phyloP scores from a whole-genome alignment of 2,888 invertebrate species.

The Scaptomyza tumidula region DNA sequence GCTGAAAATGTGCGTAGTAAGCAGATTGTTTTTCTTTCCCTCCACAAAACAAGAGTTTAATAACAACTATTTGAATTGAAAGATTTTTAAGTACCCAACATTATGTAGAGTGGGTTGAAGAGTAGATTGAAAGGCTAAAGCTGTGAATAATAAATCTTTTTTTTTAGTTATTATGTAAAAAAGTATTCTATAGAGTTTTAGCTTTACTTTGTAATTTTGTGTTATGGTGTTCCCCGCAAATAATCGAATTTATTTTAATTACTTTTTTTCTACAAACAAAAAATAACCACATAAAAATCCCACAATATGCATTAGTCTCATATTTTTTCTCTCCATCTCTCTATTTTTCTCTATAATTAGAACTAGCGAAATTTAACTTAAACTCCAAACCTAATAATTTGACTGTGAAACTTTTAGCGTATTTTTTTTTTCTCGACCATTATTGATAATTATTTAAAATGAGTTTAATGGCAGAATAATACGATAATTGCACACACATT shows the following conservation, averaged over 20 bases:
- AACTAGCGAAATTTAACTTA: conserved; percentile 9
- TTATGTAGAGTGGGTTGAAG: neutral
- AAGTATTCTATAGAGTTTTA: too few relatives aligned
- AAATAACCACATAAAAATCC: neutral
- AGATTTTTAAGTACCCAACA: conserved; percentile 6
- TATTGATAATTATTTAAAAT: conserved; percentile 50
- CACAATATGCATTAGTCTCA: conserved; percentile 2
- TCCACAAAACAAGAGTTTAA: conserved; percentile 19
- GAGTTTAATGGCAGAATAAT: conserved; percentile 50
- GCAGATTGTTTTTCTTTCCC: conserved; percentile 18
- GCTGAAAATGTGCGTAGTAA: conserved; percentile 41
- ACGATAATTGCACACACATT: conserved; percentile 56
- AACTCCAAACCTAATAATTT: neutral
- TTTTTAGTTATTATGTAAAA: too few relatives aligned
- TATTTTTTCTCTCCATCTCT: neutral
- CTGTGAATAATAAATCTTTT: too few relatives aligned
- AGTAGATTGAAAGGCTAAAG: too few relatives aligned
- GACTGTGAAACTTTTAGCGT: neutral
- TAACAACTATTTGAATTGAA: neutral
- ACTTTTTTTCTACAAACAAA: neutral
- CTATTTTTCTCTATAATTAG: neutral
- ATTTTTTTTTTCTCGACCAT: conserved; percentile 15
- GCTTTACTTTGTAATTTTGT: too few relatives aligned
- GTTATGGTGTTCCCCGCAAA: neutral
- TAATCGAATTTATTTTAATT: neutral